Base-by-base conservation (phyloP, 2,113 vertebrate genomes). In the Eira barbara region DNA sequence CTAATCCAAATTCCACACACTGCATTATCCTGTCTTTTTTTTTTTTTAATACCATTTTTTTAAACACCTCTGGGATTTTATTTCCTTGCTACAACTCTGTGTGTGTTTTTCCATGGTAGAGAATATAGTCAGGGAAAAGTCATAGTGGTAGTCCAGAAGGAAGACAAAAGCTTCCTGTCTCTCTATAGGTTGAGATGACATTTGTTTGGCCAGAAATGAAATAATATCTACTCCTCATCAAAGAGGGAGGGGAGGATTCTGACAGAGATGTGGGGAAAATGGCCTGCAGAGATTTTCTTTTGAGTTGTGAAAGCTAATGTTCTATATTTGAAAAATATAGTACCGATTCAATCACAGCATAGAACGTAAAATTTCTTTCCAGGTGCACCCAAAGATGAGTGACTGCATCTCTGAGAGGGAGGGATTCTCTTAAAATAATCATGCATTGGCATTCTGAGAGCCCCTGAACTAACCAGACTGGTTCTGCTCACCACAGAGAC, bases 321-420 rank as follows among this genome's bases (percentile, higher is more conserved):
- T 67, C 86, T 96, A 83, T 89, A 74, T 67, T 94, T 89, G 96
- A 71, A 8, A 97, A 97, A 95, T 83, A 76, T 95, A 97, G 97
- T 95, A 95, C 89, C 95, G 65, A 87, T 91, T 18, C 84, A 96
- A 78, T 84, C 95, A 71, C 55, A 88, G 89, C 21, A 36, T 36
- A 57, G 78, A 96, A 86, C 15, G 61, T 2, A 82, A 80, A 95
- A 83, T 78, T 91, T 93, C 20, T 39, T 94, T 89, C 39, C 85
- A 96, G 73, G 79, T 89, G 6, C 25, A 61, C 59, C 0, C 80
- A 61, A 97, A 97, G 71, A 92, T 81, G 49, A 97, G 7, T n/a
- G 79, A 98, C 82, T 10, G n/a, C 85, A 67, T 88, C 45, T 79
- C 78, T 59, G 87, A 94, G 93, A 90, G 86, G 6, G 85, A 84